phyloP scores from a whole-genome alignment of 2,888 invertebrate genomes.

The Idaea straminata region DNA sequence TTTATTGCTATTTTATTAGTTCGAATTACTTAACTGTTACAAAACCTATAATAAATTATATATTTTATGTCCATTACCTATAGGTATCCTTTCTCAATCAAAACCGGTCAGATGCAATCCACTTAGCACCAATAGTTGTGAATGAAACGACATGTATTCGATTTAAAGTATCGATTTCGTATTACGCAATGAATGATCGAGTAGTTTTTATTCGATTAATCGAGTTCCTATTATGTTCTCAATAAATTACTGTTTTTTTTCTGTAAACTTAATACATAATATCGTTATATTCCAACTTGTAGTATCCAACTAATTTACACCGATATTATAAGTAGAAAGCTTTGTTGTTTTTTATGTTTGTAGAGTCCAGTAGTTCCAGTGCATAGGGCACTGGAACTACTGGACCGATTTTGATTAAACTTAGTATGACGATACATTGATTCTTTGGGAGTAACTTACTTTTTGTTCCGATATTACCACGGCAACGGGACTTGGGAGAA shows the following conservation, averaged over 20 bases:
- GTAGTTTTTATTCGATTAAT: conserved; percentile 24
- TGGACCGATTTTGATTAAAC: too few species aligned
- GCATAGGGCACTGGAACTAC: too few species aligned
- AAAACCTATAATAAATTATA: neutral
- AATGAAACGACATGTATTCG: neutral
- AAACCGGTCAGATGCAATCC: neutral
- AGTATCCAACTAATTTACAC: too few species aligned
- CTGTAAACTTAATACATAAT: too few species aligned
- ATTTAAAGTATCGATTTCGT: conserved; percentile 12
- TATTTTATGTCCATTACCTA: neutral
- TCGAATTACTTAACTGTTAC: neutral
- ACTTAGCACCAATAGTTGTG: neutral
- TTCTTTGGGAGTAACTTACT: too few species aligned
- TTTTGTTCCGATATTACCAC: too few species aligned
- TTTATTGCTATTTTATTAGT: neutral
- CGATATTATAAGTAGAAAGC: too few species aligned
- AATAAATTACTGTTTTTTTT: neutral
- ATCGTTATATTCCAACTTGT: too few species aligned
- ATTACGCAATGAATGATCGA: conserved; percentile 23
- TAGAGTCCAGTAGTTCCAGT: too few species aligned
- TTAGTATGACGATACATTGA: too few species aligned
- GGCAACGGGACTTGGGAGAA: too few species aligned
- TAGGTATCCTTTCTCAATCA: neutral
- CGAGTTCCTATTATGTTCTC: conserved; percentile 8
- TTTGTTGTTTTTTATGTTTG: too few species aligned